A percentile compares a stretch with the other conserved stretches of the same genome.
These are phyloP conservation scores for Rhaphigaster nebulosa DNA, from an alignment of 2,888 invertebrate genomes.

Conservation along the genomic window DNA sequence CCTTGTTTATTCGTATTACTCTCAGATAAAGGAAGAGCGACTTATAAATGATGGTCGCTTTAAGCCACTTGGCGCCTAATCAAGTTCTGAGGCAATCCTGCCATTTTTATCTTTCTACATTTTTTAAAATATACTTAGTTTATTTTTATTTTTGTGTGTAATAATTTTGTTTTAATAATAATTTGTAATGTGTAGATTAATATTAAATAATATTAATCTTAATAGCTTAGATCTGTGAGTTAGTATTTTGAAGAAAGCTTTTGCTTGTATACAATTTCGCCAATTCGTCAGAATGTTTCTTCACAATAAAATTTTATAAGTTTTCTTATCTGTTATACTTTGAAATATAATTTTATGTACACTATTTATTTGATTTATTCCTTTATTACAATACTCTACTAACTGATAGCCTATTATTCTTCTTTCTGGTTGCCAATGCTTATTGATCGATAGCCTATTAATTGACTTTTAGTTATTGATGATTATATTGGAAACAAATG, in stretches of 20 bases:
- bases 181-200: neutral
- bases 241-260: neutral
- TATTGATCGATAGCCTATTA: too few species aligned
- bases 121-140: neutral
- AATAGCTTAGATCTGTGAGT: neutral
- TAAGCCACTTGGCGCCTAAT: neutral
- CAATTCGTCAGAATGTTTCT: neutral
- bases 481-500: too few species aligned
- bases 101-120: neutral
- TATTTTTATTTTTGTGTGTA: neutral
- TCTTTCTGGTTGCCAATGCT: too few species aligned
- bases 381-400: too few species aligned
- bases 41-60: neutral
- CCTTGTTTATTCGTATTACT: neutral
- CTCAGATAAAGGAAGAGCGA: neutral
- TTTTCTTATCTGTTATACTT: neutral
- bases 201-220: neutral
- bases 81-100: neutral
- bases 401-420: too few species aligned
- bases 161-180: neutral
- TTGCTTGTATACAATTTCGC: neutral
- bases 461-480: neutral
- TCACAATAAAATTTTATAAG: neutral
- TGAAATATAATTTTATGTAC: neutral
- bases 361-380: neutral